A percentile compares a stretch with the other conserved stretches of the same genome.
Evolutionary conservation across 1,140 invertebrate genomes (phyloP).

Genomic region (Pseudomyrmex flavicornis): DNA sequence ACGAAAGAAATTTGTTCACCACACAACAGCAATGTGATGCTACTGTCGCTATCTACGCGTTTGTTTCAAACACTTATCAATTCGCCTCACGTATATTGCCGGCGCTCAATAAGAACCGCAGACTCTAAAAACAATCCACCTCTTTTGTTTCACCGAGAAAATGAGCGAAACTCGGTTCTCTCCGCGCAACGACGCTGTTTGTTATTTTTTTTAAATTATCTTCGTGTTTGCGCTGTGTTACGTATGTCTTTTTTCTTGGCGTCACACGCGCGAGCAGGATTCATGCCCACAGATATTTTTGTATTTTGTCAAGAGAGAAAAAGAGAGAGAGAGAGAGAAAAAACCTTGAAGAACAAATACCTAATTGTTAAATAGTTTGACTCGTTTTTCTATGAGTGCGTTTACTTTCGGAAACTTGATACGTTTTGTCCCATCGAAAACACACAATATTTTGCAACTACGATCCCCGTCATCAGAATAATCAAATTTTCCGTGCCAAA

Average conservation of each 20-base stretch:
- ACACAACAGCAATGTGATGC: no score
- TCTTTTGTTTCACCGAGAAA: constrained; percentile 9
- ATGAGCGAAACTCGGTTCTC: constrained; percentile 15
- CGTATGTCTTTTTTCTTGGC: constrained; percentile 12
- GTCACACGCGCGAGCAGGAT: not conserved
- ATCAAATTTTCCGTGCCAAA: constrained; percentile 28
- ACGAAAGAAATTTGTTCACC: no score
- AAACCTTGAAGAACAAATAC: no score
- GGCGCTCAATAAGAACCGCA: not conserved
- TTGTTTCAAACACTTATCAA: no score
- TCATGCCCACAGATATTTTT: no score
- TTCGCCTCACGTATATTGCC: not conserved
- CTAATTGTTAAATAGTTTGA: no score
- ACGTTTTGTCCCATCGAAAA: not conserved
- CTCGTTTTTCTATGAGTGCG: no score
- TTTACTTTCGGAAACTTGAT: constrained; percentile 4
- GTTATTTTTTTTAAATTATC: constrained; percentile 54
- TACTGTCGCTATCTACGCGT: no score
- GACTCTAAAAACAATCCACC: constrained; percentile 14
- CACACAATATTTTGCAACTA: not conserved
- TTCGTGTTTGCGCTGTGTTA: constrained; percentile 3
- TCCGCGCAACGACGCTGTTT: constrained; percentile 21
- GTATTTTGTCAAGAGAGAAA: no score
- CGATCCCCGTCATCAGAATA: not conserved
- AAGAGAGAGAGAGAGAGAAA: no score